Evolutionary conservation across 2,797 vertebrate genomes (phyloP).

Genomic region (Sebastes melanostomus): DNA sequence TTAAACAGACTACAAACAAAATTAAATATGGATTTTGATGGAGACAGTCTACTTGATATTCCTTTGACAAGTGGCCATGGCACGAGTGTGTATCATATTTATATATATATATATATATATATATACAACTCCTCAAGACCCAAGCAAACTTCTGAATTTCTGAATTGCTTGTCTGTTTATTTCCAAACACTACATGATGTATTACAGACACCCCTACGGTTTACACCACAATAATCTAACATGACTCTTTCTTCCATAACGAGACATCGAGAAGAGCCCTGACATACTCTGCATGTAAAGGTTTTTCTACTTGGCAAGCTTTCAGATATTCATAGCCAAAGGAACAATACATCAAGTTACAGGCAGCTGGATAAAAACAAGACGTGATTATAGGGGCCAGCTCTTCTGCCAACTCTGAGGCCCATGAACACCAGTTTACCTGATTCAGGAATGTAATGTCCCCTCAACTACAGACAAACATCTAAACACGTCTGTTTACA

Average conservation of each 20-base stretch:
- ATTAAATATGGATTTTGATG: not conserved
- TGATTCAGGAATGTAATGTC: constrained; percentile 34
- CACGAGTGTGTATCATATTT: too few relatives aligned
- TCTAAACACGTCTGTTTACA: constrained; percentile 25
- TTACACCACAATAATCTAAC: not conserved
- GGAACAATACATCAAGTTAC: constrained; percentile 31
- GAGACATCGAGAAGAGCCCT: not conserved
- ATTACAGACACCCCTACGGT: not conserved
- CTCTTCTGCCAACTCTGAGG: constrained; percentile 20
- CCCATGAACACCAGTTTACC: constrained; percentile 6
- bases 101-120: too few relatives aligned
- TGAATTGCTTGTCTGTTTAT: not conserved
- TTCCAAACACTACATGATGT: not conserved
- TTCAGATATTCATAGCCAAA: constrained; percentile 29
- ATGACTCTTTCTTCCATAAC: not conserved
- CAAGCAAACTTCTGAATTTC: not conserved
- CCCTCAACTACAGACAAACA: constrained; percentile 19
- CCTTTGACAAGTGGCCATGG: too few relatives aligned
- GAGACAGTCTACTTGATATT: too few relatives aligned
- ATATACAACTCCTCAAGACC: too few relatives aligned
- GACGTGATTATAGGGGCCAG: not conserved
- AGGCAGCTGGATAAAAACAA: constrained; percentile 14
- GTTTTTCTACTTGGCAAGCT: constrained; percentile 4
- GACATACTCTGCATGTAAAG: not conserved
- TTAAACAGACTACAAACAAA: not conserved